Evolutionary conservation across 2,797 vertebrate genomes (phyloP), one percentile per base, ranked within the genome.

Genomic region (Amblyopsis hoosieri): DNA sequence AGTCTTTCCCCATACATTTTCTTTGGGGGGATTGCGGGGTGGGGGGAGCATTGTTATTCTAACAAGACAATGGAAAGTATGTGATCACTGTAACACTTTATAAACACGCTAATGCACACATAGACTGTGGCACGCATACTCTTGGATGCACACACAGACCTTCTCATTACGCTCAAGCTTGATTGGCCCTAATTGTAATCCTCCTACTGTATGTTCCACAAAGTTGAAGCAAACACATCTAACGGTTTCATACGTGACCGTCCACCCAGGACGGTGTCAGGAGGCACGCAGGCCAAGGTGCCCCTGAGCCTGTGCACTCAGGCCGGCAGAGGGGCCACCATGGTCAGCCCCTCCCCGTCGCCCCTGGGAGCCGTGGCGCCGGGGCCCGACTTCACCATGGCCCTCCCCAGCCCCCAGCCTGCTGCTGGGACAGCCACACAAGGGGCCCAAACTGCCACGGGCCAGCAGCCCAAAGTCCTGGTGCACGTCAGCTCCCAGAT

Each of bases 401-500:
- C 93, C 17, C 88, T 94, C 14, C 84, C 86, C 13, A 76, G 90
- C 67, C 81, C 91, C 10, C 91, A 95, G 45, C 92, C 94, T 19
- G 90, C 92, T 0, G 91, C 92, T 1, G 90, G 92, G 64, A 93
- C 95, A 45, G 19, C 19, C 45, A 90, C 96, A 0, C 92, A 94
- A 29, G 91, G 6, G 33, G 33, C 94, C 12, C 96, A 98, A 62
- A 89, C 95, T 52, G 95, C 97, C 66, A 87, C 92, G 0, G 95
- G 94, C 61, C 96, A 96, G 0, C 96, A 96, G 89, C 91, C 96
- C 1, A 99, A 99, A 85, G 92, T 94, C 69, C 90, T 96, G 7
- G 81, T 97, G 92, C 96, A 98, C 0, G 91, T 96, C 90, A 94
- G 89, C 3, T 94, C 96, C 45, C 97, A 99, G 89, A 99, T 99